Evolutionary conservation across 1,140 invertebrate genomes (phyloP).

Genomic region (Drosophila hydei): DNA sequence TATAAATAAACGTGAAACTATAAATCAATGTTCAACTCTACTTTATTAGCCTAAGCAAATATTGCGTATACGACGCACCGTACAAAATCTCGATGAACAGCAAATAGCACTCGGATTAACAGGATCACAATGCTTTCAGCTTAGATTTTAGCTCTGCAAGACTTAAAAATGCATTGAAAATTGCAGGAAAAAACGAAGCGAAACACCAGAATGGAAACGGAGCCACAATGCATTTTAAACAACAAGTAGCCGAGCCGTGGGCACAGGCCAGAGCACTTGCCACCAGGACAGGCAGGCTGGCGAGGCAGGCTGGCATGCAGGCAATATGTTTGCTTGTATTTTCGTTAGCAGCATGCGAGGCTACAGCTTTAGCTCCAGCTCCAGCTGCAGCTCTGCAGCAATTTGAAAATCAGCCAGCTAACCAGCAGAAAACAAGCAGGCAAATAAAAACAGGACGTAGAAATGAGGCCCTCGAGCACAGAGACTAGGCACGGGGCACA

Average conservation of each 20-base stretch:
- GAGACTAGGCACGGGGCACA: constrained; percentile 51
- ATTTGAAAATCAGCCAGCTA: constrained; percentile 73
- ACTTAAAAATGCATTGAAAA: constrained; percentile 51
- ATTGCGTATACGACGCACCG: constrained; percentile 18
- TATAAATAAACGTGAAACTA: not conserved
- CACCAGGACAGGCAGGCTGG: not conserved
- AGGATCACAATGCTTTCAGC: not conserved
- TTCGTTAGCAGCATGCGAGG: constrained; percentile 62
- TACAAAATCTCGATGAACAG: too few relatives aligned
- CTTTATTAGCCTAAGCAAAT: not conserved
- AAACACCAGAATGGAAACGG: constrained; percentile 3
- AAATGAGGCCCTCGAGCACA: constrained; percentile 20
- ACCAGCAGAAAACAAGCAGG: constrained; percentile 78
- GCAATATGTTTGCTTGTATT: constrained; percentile 72
- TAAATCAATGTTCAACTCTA: too few relatives aligned
- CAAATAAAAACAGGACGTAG: constrained; percentile 70
- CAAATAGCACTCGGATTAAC: constrained; percentile 1
- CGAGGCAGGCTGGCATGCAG: constrained; percentile 4
- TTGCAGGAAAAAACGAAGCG: constrained; percentile 9
- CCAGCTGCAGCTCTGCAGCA: constrained; percentile 23
- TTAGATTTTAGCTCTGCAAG: constrained; percentile 2
- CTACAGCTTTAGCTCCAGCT: constrained; percentile 14
- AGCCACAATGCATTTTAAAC: constrained; percentile 68
- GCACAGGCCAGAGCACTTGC: constrained; percentile 5
- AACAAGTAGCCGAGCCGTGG: constrained; percentile 47